These are phyloP conservation scores for Hydrochoerus hydrochaeris DNA, from an alignment of 2,113 vertebrate genomes.

Conservation along the genomic window DNA sequence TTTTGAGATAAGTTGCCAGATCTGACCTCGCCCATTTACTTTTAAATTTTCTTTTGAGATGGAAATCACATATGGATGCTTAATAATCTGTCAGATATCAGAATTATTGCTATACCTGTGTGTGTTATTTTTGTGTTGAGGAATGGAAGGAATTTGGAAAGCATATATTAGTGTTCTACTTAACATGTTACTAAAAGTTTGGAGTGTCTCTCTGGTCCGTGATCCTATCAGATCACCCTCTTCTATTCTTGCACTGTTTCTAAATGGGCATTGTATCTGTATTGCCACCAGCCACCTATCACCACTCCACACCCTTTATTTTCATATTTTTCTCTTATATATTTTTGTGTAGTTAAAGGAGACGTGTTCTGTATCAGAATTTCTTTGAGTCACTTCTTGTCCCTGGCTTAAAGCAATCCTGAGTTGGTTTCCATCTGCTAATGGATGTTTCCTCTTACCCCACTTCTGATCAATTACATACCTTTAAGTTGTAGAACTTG, in stretches of 20 bases:
- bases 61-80: neutral
- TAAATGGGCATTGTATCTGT: neutral
- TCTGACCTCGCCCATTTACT: neutral
- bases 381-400: neutral
- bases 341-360: neutral
- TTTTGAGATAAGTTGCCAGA: slow-evolving; percentile 17
- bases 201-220: neutral
- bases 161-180: neutral
- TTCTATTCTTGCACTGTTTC: neutral
- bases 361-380: neutral
- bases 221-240: neutral
- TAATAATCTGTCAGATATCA: neutral
- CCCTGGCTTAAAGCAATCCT: neutral
- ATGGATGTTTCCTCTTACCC: neutral
- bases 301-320: neutral
- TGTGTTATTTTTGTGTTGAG: slow-evolving; percentile 17
- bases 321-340: neutral
- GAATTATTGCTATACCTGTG: neutral
- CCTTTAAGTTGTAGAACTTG: neutral
- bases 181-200: neutral
- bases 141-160: neutral
- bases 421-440: neutral
- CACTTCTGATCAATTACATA: neutral
- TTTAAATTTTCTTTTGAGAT: neutral
- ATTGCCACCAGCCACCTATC: neutral